phyloP scores from a whole-genome alignment of 2,888 invertebrate species.

The Caenorhabditis wallacei region DNA sequence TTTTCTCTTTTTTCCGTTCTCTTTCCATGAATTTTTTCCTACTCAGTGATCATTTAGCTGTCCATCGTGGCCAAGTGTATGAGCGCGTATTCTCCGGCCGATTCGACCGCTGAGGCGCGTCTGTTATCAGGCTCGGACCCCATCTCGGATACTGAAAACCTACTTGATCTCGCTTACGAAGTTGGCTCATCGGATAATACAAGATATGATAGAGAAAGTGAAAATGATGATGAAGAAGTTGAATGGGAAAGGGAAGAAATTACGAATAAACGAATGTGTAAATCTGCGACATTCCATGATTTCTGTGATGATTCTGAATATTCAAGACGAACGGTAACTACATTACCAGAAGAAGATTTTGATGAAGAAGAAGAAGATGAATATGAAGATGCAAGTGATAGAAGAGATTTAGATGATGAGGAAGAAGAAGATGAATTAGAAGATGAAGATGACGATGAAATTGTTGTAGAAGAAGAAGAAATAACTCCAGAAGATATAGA shows the following conservation, averaged over 20 bases:
- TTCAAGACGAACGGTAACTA: constrained; percentile 40
- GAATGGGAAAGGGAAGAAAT: constrained; percentile 49
- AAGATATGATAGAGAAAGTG: constrained; percentile 51
- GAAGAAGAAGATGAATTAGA: constrained; percentile 51
- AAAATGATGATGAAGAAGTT: constrained; percentile 51
- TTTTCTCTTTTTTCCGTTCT: constrained; percentile 6
- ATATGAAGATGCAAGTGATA: constrained; percentile 57
- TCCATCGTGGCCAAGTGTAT: constrained; percentile 52
- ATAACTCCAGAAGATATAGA: constrained; percentile 35
- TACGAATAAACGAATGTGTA: constrained; percentile 54
- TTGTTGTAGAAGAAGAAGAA: constrained; percentile 62
- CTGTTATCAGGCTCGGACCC: constrained; percentile 56
- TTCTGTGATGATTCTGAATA: constrained; percentile 63
- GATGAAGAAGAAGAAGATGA: constrained; percentile 63
- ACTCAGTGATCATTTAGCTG: constrained; percentile 25
- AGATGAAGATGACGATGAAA: constrained; percentile 54
- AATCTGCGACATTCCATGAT: constrained; percentile 66
- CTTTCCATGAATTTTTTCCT: constrained; percentile 1
- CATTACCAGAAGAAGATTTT: constrained; percentile 49
- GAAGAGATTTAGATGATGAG: constrained; percentile 38
- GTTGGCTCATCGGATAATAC: constrained; percentile 49
- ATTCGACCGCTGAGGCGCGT: constrained; percentile 63
- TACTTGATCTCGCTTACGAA: constrained; percentile 57
- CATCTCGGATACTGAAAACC: constrained; percentile 61
- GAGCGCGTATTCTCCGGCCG: constrained; percentile 60